Evolutionary conservation across 1,140 invertebrate genomes (phyloP), one percentile per base, ranked within the genome.

Genomic region (Formica exsecta): DNA sequence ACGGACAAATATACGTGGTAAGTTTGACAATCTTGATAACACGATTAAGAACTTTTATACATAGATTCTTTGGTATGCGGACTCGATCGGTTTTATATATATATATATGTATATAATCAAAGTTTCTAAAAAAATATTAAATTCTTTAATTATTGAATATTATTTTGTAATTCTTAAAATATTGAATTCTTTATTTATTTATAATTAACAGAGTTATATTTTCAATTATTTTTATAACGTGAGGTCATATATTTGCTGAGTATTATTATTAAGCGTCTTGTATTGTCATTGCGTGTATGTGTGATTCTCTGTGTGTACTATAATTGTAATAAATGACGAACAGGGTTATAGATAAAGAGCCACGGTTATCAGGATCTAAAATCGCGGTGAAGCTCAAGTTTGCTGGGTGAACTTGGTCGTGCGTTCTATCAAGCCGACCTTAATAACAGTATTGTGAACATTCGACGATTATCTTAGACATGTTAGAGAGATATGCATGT

Each of bases 371-470:
- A 38, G 44, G 51, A 54, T 13, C 19, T 65, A 79, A 8, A 62
- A 79, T 66, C 41, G 61, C 62, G n/a, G 29, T 41, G 19, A 25
- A 79, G 44, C 75, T 66, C 76, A 79, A 66, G 62, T 65, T 79
- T 29, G 44, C 13, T 51, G 22, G 41, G 1, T 79, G 62, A 79
- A 79, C 76, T 79, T 79, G 41, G 57, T 32, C 4, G 32, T 36
- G 64, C 64, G 11, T 36, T 79, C 41, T 66, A 66, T 79, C 32
- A 44, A 65, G n/a, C 38, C 16, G 44, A 22, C n/a, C 59, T 32
- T 54, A 48, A 51, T 66, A 66, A 54, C n/a, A 41, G 25, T 51
- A 66, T 51, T 51, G 61, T 29, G 61, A 79, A 38, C 19, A 51
- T 36, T 48, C n/a, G 22, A 68, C n/a, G 75, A 66, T 51, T 79